Evolutionary conservation across 2,797 vertebrate species (phyloP).

Genomic region (Fistularia commersonii): DNA sequence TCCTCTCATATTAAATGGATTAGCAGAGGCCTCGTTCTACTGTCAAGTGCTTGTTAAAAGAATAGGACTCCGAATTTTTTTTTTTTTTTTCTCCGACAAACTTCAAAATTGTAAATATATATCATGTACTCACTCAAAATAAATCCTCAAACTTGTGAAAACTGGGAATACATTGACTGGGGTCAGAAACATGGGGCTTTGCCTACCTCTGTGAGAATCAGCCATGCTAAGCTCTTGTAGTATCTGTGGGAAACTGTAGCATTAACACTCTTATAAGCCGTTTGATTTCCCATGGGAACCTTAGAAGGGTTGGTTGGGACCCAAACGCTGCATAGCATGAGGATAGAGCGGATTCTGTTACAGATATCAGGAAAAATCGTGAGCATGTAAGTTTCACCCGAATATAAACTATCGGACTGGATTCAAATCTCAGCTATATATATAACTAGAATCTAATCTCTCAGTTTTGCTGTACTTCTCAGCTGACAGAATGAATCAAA

Average conservation of each 20-base stretch:
- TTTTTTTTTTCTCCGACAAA: not conserved
- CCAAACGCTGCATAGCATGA: constrained; percentile 16
- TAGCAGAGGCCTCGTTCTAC: constrained; percentile 55
- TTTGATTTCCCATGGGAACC: constrained; percentile 60
- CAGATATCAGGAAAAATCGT: constrained; percentile 40
- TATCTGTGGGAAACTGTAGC: constrained; percentile 67
- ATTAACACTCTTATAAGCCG: constrained; percentile 53
- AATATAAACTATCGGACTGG: not conserved
- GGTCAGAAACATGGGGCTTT: constrained; percentile 20
- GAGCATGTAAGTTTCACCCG: constrained; percentile 3
- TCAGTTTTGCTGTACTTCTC: not conserved
- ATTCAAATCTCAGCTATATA: not conserved
- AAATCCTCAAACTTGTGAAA: constrained; percentile 1
- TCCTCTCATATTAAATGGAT: constrained; percentile 70
- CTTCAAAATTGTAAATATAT: not conserved
- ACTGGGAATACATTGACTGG: not conserved
- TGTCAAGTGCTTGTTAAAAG: constrained; percentile 40
- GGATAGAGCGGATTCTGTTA: constrained; percentile 35
- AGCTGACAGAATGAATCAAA: not conserved
- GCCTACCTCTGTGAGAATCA: constrained; percentile 25
- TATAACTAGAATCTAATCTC: not conserved
- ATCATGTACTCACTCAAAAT: not conserved
- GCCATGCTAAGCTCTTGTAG: constrained; percentile 30
- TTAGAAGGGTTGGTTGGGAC: constrained; percentile 48
- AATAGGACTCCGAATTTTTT: constrained; percentile 21